Evolutionary conservation across 2,113 vertebrate genomes (phyloP).

Genomic region (Nesoenas mayeri): DNA sequence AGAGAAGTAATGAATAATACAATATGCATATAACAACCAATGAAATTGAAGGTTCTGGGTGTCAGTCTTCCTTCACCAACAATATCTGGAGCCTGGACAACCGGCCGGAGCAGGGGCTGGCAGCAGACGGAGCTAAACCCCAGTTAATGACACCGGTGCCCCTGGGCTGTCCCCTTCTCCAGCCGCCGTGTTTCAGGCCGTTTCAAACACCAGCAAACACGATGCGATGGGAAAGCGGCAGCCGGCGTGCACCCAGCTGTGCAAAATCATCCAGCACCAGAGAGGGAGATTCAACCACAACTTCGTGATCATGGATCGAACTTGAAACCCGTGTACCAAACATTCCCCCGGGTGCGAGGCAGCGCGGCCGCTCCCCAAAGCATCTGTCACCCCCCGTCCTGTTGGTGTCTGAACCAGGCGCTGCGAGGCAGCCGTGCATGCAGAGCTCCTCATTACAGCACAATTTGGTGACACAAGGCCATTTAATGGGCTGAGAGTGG

Average conservation of each 20-base stretch:
- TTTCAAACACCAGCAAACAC: fast-evolving
- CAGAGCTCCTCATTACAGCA: background rate
- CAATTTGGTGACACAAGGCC: background rate
- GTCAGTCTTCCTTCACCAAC: too few relatives aligned
- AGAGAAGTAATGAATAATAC: too few relatives aligned
- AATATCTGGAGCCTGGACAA: background rate
- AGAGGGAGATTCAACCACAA: background rate
- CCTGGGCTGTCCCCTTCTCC: too few relatives aligned
- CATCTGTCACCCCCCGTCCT: background rate
- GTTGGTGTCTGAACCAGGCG: too few relatives aligned
- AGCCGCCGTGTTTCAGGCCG: background rate
- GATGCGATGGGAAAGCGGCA: background rate
- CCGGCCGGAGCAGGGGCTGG: background rate
- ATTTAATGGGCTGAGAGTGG: background rate
- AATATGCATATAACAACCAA: too few relatives aligned
- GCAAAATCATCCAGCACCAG: background rate
- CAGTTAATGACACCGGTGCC: too few relatives aligned
- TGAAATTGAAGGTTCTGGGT: too few relatives aligned
- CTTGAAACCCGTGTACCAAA: fast-evolving
- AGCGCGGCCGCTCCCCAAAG: background rate
- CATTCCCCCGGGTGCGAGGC: too few relatives aligned
- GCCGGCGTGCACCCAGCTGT: fast-evolving
- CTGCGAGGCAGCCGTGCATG: background rate
- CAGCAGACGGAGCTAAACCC: background rate
- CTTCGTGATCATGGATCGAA: fast-evolving